Conservation (phyloP, 2,797 vertebrate species). For the Rhinichthys osculus region DNA sequence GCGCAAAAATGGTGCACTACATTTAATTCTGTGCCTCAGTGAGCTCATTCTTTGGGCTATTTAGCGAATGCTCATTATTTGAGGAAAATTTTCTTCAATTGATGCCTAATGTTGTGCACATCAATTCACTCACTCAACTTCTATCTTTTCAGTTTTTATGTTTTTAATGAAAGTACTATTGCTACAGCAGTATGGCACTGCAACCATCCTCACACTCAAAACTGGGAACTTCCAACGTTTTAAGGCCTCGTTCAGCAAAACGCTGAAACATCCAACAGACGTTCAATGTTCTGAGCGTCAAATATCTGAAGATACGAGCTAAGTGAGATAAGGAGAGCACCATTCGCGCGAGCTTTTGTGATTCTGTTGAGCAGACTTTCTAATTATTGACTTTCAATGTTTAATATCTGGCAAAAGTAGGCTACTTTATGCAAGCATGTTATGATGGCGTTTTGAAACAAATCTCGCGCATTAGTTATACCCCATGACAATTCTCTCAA, state of each 20-base stretch:
- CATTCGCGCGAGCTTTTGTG: slow-evolving; percentile 29
- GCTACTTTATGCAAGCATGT: neutral
- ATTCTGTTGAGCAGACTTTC: slow-evolving; percentile 20
- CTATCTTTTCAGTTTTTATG: slow-evolving; percentile 11
- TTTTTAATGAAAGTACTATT: slow-evolving; percentile 16
- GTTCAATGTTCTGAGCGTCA: neutral
- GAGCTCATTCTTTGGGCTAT: neutral
- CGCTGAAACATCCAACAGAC: slow-evolving; percentile 6
- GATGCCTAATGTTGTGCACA: neutral
- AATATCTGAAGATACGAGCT: slow-evolving; percentile 12
- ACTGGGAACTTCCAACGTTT: slow-evolving; percentile 18
- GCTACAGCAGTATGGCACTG: slow-evolving; percentile 6
- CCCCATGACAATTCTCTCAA: neutral
- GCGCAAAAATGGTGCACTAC: slow-evolving; percentile 34
- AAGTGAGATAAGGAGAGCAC: slow-evolving; percentile 52
- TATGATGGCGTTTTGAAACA: slow-evolving; percentile 4
- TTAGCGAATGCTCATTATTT: neutral
- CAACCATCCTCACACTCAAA: slow-evolving; percentile 8
- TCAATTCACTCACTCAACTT: neutral
- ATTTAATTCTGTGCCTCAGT: neutral
- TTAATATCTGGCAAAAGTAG: neutral
- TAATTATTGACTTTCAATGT: neutral
- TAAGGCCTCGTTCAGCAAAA: slow-evolving; percentile 26
- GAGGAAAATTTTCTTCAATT: neutral
- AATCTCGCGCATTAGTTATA: neutral